phyloP scores from a whole-genome alignment of 92 coral and sea anemone species.

The Phenganax stokvisi region DNA sequence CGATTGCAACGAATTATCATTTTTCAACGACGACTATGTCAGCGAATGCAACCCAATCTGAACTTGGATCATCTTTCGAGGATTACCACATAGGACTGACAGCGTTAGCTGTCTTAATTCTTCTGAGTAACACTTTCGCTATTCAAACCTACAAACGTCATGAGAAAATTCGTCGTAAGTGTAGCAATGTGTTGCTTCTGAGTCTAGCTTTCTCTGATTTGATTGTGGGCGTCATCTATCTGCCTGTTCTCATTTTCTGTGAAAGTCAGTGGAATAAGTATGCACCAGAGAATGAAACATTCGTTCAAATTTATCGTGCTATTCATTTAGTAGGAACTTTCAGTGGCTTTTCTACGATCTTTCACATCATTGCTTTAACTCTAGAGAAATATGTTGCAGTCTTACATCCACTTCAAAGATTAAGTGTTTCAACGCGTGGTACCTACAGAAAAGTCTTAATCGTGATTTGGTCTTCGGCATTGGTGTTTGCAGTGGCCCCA shows the following conservation, averaged over 20 bases:
- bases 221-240: conserved; percentile 3
- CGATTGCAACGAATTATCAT: background rate
- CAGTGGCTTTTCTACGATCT: conserved; percentile 16
- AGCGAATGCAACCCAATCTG: background rate
- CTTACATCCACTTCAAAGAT: conserved; percentile 18
- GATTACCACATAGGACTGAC: conserved; percentile 24
- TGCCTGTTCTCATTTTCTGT: conserved; percentile 12
- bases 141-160: conserved; percentile 22
- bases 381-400: conserved; percentile 17
- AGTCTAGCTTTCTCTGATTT: conserved; percentile 32
- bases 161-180: conserved; percentile 24
- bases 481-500: conserved; percentile 9
- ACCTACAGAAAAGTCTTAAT: conserved; percentile 17
- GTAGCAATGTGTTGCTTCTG: conserved; percentile 19
- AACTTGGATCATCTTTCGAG: background rate
- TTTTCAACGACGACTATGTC: conserved; percentile 5
- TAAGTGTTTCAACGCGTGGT: conserved; percentile 1
- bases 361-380: conserved; percentile 25
- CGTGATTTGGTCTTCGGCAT: background rate
- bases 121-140: conserved; percentile 7
- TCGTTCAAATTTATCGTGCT: background rate
- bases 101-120: background rate
- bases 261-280: conserved; percentile 7
- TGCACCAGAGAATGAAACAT: background rate
- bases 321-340: background rate